phyloP scores from a whole-genome alignment of 2,888 invertebrate species.

The Trichogramma evanescens region DNA sequence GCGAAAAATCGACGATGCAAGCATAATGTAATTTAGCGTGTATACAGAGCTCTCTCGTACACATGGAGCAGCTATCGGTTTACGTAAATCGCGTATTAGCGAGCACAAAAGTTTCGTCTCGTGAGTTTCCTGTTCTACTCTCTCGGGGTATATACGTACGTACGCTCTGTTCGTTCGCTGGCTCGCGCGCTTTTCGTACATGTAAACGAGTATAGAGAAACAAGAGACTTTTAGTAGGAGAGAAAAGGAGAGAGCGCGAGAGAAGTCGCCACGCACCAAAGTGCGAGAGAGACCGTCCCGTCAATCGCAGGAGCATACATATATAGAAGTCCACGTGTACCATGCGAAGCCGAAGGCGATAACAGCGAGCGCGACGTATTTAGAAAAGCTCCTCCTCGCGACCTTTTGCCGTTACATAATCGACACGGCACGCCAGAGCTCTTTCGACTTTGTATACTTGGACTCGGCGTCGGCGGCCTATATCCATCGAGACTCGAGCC shows the following conservation, averaged over 20 bases:
- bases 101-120: background rate
- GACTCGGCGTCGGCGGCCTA: background rate
- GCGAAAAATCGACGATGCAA: background rate
- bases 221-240: background rate
- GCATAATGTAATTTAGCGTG: background rate
- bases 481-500: too few species aligned
- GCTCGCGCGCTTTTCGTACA: too few species aligned
- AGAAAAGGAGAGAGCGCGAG: background rate
- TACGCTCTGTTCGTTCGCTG: background rate
- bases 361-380: too few species aligned
- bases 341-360: background rate
- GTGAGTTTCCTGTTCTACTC: background rate
- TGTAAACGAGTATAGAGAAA: too few species aligned
- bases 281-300: background rate
- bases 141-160: background rate
- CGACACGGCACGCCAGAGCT: background rate
- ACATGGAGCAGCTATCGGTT: background rate
- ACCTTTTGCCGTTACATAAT: background rate
- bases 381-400: too few species aligned
- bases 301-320: too few species aligned
- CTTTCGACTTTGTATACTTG: background rate
- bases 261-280: background rate
- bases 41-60: background rate
- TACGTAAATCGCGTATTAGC: background rate
- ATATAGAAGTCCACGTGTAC: too few species aligned